Base-by-base conservation (phyloP, 1,140 invertebrate genomes). In the Drosophila mayri region DNA sequence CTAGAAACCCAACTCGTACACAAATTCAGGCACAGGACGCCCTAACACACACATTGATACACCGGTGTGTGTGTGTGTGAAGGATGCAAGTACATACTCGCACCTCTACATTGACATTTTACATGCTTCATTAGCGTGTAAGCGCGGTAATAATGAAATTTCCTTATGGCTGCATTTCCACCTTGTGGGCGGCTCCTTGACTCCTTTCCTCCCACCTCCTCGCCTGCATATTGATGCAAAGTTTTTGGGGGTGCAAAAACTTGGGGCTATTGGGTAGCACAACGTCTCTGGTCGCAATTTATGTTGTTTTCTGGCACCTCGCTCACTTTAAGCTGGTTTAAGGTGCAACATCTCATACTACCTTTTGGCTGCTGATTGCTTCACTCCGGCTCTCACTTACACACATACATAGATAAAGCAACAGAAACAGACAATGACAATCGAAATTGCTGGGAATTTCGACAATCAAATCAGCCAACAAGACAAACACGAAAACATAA, bases 61-160 rank as follows among this genome's bases (percentile, higher is more conserved):
- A n/a, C 22, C 5, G 44, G 4, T n/a, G 32, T 28, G 58, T 12
- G 58, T 12, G 18, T 6, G 35, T 25, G 62, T 38, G 30, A 61
- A 43, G 62, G 30, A 60, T 65, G 57, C 37, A 5, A 43, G 59
- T 40, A 61, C 62, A 54, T 25, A 60, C 46, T 22, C 10, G 22
- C 38, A 40, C 49, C 62, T 79, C 79, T 76, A 88, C 85, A 90
- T 88, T 88, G 85, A 88, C 78, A 88, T 81, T 88, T 90, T 88
- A 88, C 85, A 88, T 88, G 85, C 85, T 88, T 88, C 85, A 88
- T 88, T 90, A 88, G 85, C 85, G 85, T 88, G 86, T 90, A 88
- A 90, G 78, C 85, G 86, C 85, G 84, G 85, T 88, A 88, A 88
- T 88, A 88, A 88, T 90, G 85, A 88, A 90, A 88, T 88, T 88